Conservation (phyloP, 1,140 invertebrate genomes). For the Cheumatopsyche charites region DNA sequence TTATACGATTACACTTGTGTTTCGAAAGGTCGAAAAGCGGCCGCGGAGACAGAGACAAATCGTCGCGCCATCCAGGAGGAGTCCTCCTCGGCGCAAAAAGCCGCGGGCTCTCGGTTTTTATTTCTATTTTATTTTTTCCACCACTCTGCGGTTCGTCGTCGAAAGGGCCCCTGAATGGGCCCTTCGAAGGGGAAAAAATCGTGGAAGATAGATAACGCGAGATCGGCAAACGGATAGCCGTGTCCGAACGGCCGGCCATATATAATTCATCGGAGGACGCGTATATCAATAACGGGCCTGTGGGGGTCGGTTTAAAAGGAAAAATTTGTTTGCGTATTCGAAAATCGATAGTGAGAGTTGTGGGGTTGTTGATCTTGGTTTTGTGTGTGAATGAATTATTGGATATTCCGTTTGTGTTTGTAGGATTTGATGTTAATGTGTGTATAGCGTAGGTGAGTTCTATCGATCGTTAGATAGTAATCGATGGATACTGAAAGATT, state of each 20-base stretch:
- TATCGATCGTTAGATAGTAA: too few species aligned
- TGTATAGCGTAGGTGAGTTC: too few species aligned
- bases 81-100: background rate
- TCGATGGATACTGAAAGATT: too few species aligned
- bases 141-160: background rate
- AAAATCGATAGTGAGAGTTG: too few species aligned
- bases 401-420: too few species aligned
- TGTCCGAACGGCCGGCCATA: conserved; percentile 10
- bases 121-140: background rate
- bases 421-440: too few species aligned
- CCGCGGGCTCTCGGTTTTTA: background rate
- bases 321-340: too few species aligned
- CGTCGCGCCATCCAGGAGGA: background rate
- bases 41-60: conserved; percentile 33
- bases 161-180: background rate
- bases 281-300: too few species aligned
- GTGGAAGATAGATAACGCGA: conserved; percentile 3
- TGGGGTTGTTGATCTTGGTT: too few species aligned
- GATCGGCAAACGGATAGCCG: conserved; percentile 17
- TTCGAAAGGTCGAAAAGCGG: conserved; percentile 20
- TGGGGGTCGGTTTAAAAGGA: too few species aligned
- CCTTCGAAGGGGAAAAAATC: background rate
- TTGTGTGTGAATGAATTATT: too few species aligned
- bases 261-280: conserved; percentile 8
- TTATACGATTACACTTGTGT: too few species aligned